A percentile compares a stretch with the other conserved stretches of the same genome.
Conservation (phyloP, 2,113 vertebrate species). For the Zosterops borbonicus region DNA sequence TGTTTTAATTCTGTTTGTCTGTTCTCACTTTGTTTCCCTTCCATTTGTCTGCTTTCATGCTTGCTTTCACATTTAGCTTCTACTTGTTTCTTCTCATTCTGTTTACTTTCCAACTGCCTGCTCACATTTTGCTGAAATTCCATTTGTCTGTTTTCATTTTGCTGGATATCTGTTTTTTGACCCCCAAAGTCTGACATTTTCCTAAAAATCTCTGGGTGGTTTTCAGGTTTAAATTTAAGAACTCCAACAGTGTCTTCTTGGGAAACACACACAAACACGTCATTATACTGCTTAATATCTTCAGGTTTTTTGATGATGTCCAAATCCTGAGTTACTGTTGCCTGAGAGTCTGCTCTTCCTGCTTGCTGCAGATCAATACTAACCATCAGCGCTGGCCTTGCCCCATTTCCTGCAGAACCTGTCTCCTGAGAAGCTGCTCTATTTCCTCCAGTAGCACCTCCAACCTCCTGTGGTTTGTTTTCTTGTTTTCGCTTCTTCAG, state of each 20-base stretch:
- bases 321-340: constrained; percentile 80
- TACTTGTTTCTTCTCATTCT: constrained; percentile 68
- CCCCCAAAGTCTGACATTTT: constrained; percentile 79
- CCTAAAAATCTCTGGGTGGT: constrained; percentile 74
- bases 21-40: constrained; percentile 73
- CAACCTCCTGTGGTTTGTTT: constrained; percentile 90
- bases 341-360: constrained; percentile 86
- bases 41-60: constrained; percentile 48
- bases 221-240: constrained; percentile 83
- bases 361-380: constrained; percentile 95
- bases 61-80: constrained; percentile 69
- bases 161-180: constrained; percentile 73
- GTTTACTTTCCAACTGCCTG: constrained; percentile 67
- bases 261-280: constrained; percentile 75
- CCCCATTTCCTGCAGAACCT: constrained; percentile 87
- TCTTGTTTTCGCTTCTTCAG: constrained; percentile 96
- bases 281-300: constrained; percentile 79
- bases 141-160: constrained; percentile 72
- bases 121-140: constrained; percentile 74
- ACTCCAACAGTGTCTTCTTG: constrained; percentile 80
- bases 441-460: constrained; percentile 90
- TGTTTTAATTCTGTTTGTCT: constrained; percentile 67
- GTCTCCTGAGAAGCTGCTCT: constrained; percentile 91
- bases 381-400: constrained; percentile 91
- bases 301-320: constrained; percentile 78